Evolutionary conservation across 2,888 invertebrate genomes (phyloP).

Genomic region (Formica aserva): DNA sequence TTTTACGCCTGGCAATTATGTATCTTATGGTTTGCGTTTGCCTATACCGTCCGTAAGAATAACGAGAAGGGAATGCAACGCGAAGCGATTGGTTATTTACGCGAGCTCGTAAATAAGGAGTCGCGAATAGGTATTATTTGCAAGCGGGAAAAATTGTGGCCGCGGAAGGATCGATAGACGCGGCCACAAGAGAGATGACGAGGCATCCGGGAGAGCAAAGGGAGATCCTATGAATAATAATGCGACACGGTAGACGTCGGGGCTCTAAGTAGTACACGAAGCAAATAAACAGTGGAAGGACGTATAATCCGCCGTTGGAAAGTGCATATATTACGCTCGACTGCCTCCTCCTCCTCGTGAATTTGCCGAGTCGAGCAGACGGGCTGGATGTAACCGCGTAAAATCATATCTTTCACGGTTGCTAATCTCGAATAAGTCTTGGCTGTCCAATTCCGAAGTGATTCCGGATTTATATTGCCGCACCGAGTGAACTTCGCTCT

Average conservation of each 20-base stretch:
- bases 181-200: constrained; percentile 40
- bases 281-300: constrained; percentile 59
- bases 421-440: constrained; percentile 57
- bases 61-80: background rate
- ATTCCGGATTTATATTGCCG: constrained; percentile 53
- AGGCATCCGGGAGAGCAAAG: constrained; percentile 15
- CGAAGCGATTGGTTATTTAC: constrained; percentile 21
- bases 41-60: background rate
- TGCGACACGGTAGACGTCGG: constrained; percentile 63
- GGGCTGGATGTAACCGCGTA: constrained; percentile 27
- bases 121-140: constrained; percentile 19
- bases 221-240: constrained; percentile 70
- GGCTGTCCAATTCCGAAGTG: constrained; percentile 55
- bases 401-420: constrained; percentile 67
- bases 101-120: background rate
- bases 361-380: constrained; percentile 22
- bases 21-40: background rate
- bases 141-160: constrained; percentile 55
- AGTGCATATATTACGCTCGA: constrained; percentile 46
- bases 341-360: constrained; percentile 12
- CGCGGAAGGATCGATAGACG: constrained; percentile 57
- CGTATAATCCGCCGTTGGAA: constrained; percentile 51
- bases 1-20: constrained; percentile 29
- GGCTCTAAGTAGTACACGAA: constrained; percentile 60
- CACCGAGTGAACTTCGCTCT: constrained; percentile 45